Evolutionary conservation across 53 echinoderm and acorn worm genomes (phyloP).

Genomic region (Luidia sarsii): DNA sequence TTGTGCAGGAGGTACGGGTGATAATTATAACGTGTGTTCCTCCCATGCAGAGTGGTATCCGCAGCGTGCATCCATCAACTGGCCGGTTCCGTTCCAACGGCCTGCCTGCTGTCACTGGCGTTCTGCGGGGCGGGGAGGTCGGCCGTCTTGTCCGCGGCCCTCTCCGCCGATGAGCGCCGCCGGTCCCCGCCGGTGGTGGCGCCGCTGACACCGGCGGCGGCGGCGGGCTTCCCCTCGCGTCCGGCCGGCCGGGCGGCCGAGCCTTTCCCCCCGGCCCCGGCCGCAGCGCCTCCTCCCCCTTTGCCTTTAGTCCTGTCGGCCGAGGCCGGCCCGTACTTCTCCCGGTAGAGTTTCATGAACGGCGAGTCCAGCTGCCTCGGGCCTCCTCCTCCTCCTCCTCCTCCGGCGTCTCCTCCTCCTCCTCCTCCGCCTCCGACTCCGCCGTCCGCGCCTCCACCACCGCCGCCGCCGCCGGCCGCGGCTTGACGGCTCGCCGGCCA

Average conservation of each 20-base stretch:
- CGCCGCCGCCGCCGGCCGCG: too few relatives aligned
- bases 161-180: not conserved
- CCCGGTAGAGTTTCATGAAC: constrained; percentile 81
- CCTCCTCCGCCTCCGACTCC: too few relatives aligned
- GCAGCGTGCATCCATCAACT: too few relatives aligned
- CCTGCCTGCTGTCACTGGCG: not conserved
- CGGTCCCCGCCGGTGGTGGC: not conserved
- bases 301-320: constrained; percentile 14
- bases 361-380: constrained; percentile 66
- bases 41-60: too few relatives aligned
- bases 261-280: not conserved
- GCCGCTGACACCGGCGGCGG: not conserved
- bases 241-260: too few relatives aligned
- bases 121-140: not conserved
- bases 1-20: too few relatives aligned
- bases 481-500: constrained; percentile 53
- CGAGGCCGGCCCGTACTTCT: constrained; percentile 44
- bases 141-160: constrained; percentile 12
- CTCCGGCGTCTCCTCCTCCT: too few relatives aligned
- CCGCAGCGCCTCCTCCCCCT: not conserved
- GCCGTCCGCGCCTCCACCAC: too few relatives aligned
- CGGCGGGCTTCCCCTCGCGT: not conserved
- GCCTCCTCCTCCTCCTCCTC: too few relatives aligned
- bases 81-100: not conserved
- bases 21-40: too few relatives aligned